Evolutionary conservation across 1,140 invertebrate genomes (phyloP).

Genomic region (Halyomorpha halys): DNA sequence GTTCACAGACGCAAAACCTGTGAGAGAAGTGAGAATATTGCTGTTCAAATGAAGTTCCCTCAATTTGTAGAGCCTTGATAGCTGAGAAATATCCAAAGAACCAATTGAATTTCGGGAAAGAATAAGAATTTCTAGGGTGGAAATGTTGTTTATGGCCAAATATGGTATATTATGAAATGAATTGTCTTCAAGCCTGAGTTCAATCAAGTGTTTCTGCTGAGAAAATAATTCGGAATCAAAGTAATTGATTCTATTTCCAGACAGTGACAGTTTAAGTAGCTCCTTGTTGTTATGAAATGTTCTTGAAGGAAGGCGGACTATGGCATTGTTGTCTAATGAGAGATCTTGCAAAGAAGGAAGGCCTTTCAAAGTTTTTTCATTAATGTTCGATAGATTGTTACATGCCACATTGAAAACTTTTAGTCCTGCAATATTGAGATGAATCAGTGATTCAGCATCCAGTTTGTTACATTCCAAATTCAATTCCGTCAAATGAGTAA

Average conservation of each 20-base stretch:
- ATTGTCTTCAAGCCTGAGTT: constrained; percentile 62
- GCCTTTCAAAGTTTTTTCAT: constrained; percentile 55
- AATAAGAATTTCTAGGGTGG: constrained; percentile 49
- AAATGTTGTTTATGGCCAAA: constrained; percentile 57
- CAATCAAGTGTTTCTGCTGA: constrained; percentile 56
- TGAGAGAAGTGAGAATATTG: constrained; percentile 62
- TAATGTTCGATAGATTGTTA: constrained; percentile 58
- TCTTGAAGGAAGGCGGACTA: constrained; percentile 51
- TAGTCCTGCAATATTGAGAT: constrained; percentile 59
- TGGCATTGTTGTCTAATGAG: constrained; percentile 53
- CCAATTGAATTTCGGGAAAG: constrained; percentile 60
- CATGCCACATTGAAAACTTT: constrained; percentile 56
- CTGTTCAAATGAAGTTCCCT: constrained; percentile 59
- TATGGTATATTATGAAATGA: constrained; percentile 63
- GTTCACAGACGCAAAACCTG: constrained; percentile 63
- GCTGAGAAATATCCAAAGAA: constrained; percentile 61
- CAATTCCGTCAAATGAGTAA: constrained; percentile 55
- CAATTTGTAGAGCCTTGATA: constrained; percentile 59
- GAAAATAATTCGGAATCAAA: constrained; percentile 57
- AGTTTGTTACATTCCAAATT: constrained; percentile 64
- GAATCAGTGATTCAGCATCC: constrained; percentile 49
- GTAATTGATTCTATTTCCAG: constrained; percentile 51
- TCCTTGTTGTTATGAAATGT: constrained; percentile 66
- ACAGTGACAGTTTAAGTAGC: constrained; percentile 57
- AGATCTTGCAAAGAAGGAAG: constrained; percentile 62